phyloP scores from a whole-genome alignment of 2,888 invertebrate genomes.

The Andrena fulva region DNA sequence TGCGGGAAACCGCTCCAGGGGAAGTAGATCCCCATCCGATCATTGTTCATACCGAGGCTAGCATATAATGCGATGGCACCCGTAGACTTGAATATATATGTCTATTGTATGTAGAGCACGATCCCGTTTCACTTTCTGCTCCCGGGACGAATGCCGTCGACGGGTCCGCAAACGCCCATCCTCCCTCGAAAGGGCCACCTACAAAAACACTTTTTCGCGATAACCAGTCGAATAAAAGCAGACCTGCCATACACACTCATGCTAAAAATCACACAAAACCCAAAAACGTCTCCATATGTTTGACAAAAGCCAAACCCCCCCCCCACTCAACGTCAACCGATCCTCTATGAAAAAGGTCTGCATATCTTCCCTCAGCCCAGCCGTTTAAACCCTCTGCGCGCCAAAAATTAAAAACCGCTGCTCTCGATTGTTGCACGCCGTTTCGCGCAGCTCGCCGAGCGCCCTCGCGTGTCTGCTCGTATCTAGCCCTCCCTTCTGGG shows the following conservation, averaged over 20 bases:
- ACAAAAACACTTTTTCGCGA: no score
- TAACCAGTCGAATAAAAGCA: no score
- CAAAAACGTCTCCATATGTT: no score
- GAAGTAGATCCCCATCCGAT: constrained; percentile 66
- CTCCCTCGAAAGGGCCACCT: neutral
- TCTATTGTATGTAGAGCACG: constrained; percentile 31
- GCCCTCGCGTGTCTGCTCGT: neutral
- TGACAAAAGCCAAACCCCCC: no score
- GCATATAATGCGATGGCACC: constrained; percentile 48
- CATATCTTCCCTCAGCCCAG: no score
- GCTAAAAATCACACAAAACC: no score
- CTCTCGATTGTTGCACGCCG: neutral
- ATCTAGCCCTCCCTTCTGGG: constrained; percentile 1
- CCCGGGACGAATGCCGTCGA: constrained; percentile 7
- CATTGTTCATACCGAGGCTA: constrained; percentile 66
- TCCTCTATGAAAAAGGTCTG: no score
- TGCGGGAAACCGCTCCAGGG: constrained; percentile 69
- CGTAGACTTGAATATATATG: constrained; percentile 42
- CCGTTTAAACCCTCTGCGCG: no score
- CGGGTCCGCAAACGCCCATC: neutral
- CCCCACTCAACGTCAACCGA: no score
- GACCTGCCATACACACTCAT: no score
- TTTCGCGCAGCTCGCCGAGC: neutral
- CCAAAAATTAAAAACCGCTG: constrained; percentile 17
- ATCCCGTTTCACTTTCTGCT: constrained; percentile 37